Conservation (phyloP, 2,113 vertebrate species). For the Aramus guarauna region DNA sequence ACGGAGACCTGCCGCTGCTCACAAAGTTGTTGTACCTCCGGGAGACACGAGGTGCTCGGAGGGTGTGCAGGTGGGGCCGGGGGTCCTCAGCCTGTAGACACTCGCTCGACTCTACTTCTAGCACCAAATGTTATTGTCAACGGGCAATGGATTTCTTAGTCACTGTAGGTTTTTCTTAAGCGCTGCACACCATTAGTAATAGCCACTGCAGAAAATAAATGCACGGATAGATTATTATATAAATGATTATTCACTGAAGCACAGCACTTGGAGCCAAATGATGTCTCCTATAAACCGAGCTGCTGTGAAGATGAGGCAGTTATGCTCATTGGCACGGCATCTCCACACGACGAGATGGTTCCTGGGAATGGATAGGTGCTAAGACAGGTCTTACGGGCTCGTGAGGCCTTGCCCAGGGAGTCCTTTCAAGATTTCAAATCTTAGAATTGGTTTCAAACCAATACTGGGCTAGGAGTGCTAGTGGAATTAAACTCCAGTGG, state of each 20-base stretch:
- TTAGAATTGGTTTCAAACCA: not conserved
- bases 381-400: not conserved
- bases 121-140: not conserved
- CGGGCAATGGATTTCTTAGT: not conserved
- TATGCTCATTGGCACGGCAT: not conserved
- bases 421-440: not conserved
- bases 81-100: fast-evolving
- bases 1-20: not conserved
- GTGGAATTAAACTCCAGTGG: not conserved
- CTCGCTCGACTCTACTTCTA: not conserved
- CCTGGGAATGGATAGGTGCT: not conserved
- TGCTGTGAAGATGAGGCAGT: not conserved
- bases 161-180: not conserved
- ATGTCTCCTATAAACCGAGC: not conserved
- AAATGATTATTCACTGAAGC: not conserved
- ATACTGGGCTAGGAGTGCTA: not conserved
- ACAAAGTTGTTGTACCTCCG: not conserved
- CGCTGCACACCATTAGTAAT: not conserved
- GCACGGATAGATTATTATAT: not conserved
- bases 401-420: not conserved
- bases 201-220: not conserved
- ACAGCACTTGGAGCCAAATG: not conserved
- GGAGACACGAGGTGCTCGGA: fast-evolving
- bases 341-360: not conserved
- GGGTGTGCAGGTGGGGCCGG: fast-evolving